A percentile compares a stretch with the other conserved stretches of the same genome.
Evolutionary conservation across 2,797 vertebrate species (phyloP).

Genomic region (Zalophus californianus): DNA sequence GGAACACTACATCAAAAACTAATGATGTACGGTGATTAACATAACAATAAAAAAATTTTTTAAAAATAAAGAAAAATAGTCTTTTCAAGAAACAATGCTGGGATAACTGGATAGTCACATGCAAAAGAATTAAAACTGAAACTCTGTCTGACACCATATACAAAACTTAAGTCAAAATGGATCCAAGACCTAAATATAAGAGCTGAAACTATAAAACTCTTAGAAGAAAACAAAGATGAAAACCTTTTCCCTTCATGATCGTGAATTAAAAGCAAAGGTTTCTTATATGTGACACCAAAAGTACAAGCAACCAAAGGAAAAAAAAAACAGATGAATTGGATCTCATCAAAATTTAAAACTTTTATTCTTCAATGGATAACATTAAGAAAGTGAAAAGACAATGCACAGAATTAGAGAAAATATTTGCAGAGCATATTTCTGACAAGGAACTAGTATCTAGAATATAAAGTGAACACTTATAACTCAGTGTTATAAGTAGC

Average conservation of each 20-base stretch:
- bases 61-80: not conserved
- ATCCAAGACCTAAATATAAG: not conserved
- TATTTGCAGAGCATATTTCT: not conserved
- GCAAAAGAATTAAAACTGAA: not conserved
- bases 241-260: not conserved
- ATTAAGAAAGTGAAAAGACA: not conserved
- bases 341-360: not conserved
- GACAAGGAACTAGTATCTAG: not conserved
- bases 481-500: not conserved
- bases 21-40: no score
- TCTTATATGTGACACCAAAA: not conserved
- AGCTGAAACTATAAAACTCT: not conserved
- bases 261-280: not conserved
- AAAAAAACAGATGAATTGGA: not conserved
- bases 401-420: not conserved
- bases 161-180: not conserved
- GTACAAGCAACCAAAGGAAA: not conserved
- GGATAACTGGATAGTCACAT: not conserved
- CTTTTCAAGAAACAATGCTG: not conserved
- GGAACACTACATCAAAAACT: no score
- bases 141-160: not conserved
- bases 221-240: not conserved
- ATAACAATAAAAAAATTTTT: no score
- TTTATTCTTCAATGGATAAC: not conserved
- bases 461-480: not conserved